A percentile compares a stretch with the other conserved stretches of the same genome.
Evolutionary conservation across 2,797 vertebrate genomes (phyloP).

Genomic region (Leuciscus waleckii): DNA sequence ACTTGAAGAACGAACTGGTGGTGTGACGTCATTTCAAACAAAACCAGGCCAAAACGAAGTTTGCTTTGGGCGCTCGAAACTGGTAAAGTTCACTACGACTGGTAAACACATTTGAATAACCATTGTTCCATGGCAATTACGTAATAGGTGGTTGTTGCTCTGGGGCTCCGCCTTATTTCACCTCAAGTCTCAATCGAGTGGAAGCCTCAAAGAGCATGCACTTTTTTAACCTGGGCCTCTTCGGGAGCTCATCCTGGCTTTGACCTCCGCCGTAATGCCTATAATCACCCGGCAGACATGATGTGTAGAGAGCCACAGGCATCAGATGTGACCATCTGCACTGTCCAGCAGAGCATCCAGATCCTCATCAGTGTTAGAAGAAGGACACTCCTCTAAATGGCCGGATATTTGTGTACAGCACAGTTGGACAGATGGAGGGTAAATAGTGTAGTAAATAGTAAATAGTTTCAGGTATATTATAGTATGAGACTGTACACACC

Average conservation of each 20-base stretch:
- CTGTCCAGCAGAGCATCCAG: constrained; percentile 39
- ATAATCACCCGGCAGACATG: constrained; percentile 47
- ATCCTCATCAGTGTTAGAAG: constrained; percentile 42
- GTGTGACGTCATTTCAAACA: no score
- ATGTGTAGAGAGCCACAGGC: constrained; percentile 52
- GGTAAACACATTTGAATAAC: no score
- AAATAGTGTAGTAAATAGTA: background rate
- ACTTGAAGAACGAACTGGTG: no score
- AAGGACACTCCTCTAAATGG: constrained; percentile 14
- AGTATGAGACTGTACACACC: background rate
- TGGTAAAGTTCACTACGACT: no score
- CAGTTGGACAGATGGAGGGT: constrained; percentile 23
- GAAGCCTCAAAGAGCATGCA: background rate
- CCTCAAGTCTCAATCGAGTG: no score
- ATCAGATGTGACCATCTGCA: constrained; percentile 55
- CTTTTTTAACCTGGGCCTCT: constrained; percentile 44
- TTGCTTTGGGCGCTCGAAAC: no score
- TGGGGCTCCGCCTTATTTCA: no score
- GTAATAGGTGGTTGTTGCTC: no score
- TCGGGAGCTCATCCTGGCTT: constrained; percentile 40
- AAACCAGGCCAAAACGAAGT: no score
- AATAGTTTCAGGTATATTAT: constrained; percentile 17
- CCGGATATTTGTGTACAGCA: background rate
- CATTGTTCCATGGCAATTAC: no score
- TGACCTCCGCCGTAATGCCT: constrained; percentile 48